Evolutionary conservation across 2,888 invertebrate species (phyloP).

Genomic region (Hirtodrosophila confusa): DNA sequence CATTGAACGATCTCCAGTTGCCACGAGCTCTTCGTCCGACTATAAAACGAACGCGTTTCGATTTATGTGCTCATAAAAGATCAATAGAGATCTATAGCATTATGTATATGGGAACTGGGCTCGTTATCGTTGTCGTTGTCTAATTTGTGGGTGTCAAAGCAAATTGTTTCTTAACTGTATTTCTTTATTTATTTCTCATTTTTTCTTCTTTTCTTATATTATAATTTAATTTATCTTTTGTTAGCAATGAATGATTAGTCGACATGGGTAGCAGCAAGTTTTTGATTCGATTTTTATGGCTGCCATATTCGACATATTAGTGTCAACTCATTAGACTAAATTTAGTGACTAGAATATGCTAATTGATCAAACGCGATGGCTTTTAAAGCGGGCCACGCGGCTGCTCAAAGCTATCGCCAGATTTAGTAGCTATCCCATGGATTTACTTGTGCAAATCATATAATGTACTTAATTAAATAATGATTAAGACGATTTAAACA

Average conservation of each 20-base stretch:
- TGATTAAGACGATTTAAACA: no score
- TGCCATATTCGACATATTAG: slow-evolving; percentile 57
- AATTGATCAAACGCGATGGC: slow-evolving; percentile 48
- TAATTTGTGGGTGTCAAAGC: slow-evolving; percentile 61
- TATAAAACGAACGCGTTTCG: slow-evolving; percentile 69
- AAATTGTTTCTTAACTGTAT: slow-evolving; percentile 41
- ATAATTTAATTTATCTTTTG: neutral
- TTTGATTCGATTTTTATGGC: slow-evolving; percentile 52
- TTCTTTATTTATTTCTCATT: neutral
- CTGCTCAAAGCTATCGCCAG: slow-evolving; percentile 44
- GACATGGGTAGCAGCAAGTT: slow-evolving; percentile 30
- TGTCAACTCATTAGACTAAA: slow-evolving; percentile 69
- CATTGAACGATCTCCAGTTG: slow-evolving; percentile 33
- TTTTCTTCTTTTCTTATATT: no score
- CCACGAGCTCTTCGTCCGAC: slow-evolving; percentile 36
- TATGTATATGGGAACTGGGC: slow-evolving; percentile 25
- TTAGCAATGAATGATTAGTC: slow-evolving; percentile 39
- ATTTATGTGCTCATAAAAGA: slow-evolving; percentile 62
- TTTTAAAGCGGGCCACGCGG: slow-evolving; percentile 36
- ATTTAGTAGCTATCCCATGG: slow-evolving; percentile 22
- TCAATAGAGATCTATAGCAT: slow-evolving; percentile 38
- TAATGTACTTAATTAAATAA: slow-evolving; percentile 19
- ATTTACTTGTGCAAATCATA: slow-evolving; percentile 25
- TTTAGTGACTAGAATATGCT: slow-evolving; percentile 66
- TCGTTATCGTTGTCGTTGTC: slow-evolving; percentile 10